Base-by-base conservation (phyloP, 2,888 invertebrate species). In the Brachypalpus laphriformis region DNA sequence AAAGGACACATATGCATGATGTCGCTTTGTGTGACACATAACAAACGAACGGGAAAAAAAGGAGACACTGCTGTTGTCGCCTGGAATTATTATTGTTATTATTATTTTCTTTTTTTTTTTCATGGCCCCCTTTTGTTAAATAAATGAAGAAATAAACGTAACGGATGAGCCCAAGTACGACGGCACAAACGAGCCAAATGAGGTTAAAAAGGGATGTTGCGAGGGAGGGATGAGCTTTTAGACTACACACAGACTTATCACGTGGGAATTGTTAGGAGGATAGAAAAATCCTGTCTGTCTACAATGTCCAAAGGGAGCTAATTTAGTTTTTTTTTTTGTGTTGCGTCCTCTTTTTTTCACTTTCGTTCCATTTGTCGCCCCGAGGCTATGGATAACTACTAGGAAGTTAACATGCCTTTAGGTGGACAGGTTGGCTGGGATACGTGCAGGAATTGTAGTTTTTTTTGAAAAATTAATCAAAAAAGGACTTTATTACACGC, bases 121-220 rank as follows among this genome's bases (percentile, higher is more conserved):
- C 71, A 65, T 66, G 61, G 61, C 74, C 68, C 54, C 56, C 68
- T 37, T 57, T 70, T 57, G 75, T 66, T 68, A 59, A 68, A 66
- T 72, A 77, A 82, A 77, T 77, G 71, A 71, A 75, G 63, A 82
- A 71, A 71, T 65, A 71, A 76, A 71, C 66, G 65, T 75, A 80
- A 78, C 75, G 76, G 81, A 85, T 81, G 71, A 85, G 80, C 70
- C 71, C 57, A 59, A 76, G 75, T 76, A 71, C 51, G 25, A 25
- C 25, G 85, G 65, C 65, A 75, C 75, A 85, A 75, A 81, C 61
- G 81, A 76, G 85, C 75, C 75, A 70, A 85, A 85, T 81, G 81
- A 83, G 83, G 83, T 83, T 83, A 83, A 80, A 83, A 83, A 70
- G 80, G 83, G 80, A 78, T 80, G 63, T 72, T 16, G 49, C 9